A percentile compares a stretch with the other conserved stretches of the same genome.
Evolutionary conservation across 1,140 invertebrate species (phyloP).

Genomic region (Ostrea denselamellosa): DNA sequence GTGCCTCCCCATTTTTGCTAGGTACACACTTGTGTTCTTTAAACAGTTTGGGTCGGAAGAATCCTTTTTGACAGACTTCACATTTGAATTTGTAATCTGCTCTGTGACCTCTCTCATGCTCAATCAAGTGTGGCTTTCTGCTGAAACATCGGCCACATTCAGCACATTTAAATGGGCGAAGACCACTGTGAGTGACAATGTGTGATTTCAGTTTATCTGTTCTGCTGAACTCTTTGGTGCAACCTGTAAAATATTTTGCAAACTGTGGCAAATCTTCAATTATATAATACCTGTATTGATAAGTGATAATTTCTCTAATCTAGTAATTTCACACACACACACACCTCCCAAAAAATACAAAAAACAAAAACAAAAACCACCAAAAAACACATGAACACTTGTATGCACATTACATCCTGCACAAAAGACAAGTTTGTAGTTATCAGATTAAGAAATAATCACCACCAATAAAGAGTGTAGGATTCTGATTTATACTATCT

Average conservation of each 20-base stretch:
- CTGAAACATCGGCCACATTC: constrained; percentile 82
- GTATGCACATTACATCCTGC: no score
- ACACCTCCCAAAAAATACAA: no score
- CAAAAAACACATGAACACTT: no score
- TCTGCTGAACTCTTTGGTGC: constrained; percentile 84
- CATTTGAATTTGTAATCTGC: constrained; percentile 79
- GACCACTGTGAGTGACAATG: constrained; percentile 78
- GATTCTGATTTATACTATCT: no score
- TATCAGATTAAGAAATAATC: no score
- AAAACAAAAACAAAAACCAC: no score
- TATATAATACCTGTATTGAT: no score
- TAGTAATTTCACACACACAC: no score
- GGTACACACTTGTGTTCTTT: constrained; percentile 73
- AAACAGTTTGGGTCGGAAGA: constrained; percentile 76
- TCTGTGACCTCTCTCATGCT: constrained; percentile 75
- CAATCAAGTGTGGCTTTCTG: constrained; percentile 73
- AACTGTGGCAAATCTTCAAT: no score
- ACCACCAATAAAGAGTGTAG: no score
- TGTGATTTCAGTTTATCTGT: constrained; percentile 80
- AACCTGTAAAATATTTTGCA: constrained; percentile 78
- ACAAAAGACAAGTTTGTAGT: no score
- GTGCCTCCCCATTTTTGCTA: constrained; percentile 55
- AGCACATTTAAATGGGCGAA: constrained; percentile 81
- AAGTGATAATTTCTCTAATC: no score
- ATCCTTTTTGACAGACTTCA: constrained; percentile 82